Conservation (phyloP, 2,113 vertebrate genomes). For the Mandrillus leucophaeus region DNA sequence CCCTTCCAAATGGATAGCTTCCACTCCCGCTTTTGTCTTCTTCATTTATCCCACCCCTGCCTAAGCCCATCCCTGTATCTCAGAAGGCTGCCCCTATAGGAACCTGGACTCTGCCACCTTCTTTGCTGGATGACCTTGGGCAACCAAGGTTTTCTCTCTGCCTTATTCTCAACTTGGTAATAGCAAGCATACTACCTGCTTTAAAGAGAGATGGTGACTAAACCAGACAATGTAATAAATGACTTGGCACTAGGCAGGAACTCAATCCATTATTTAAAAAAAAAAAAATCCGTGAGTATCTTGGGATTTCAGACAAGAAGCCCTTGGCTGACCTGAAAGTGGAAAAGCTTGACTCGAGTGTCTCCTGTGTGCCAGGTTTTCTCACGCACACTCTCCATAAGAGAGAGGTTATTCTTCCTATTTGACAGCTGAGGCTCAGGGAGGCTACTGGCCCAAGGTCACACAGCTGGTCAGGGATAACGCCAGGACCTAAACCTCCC, state of each 20-base stretch:
- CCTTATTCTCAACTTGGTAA: not conserved
- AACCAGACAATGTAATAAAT: not conserved
- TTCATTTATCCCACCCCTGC: not conserved
- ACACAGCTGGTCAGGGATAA: not conserved
- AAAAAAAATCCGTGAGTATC: not conserved
- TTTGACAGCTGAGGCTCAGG: not conserved
- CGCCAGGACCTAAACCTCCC: not conserved
- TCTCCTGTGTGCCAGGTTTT: not conserved
- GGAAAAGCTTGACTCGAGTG: not conserved
- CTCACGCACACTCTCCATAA: not conserved
- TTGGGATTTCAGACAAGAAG: not conserved
- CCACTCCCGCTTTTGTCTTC: not conserved
- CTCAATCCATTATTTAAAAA: not conserved
- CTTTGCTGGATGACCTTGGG: not conserved
- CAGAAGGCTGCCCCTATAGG: not conserved
- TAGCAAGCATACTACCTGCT: not conserved
- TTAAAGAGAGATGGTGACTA: not conserved
- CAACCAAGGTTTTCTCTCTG: not conserved
- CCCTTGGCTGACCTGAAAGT: not conserved
- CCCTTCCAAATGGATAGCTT: not conserved
- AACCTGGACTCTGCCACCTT: not conserved
- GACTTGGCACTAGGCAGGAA: not conserved
- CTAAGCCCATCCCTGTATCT: not conserved
- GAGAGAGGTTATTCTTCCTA: not conserved
- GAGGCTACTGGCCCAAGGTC: not conserved